A percentile compares a stretch with the other conserved stretches of the same genome.
phyloP scores from a whole-genome alignment of 2,113 vertebrate genomes.

The Chlamydotis undulata region DNA sequence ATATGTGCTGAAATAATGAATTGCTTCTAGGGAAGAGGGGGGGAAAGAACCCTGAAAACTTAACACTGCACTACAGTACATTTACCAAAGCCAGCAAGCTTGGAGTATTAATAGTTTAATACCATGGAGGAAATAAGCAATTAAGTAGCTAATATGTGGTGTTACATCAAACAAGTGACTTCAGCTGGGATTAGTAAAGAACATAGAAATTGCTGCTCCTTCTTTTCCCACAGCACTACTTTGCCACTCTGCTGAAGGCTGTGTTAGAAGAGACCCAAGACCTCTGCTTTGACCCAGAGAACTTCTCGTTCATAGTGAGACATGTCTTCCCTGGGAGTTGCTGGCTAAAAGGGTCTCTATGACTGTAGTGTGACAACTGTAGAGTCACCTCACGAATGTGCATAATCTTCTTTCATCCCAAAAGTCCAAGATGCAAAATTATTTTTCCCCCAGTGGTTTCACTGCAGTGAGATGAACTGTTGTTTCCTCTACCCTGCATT shows the following conservation, averaged over 20 bases:
- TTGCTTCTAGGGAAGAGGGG: not conserved
- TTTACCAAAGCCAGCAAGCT: not conserved
- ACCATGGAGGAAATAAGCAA: not conserved
- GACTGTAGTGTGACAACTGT: accelerated
- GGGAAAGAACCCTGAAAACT: not conserved
- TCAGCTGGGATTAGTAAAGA: not conserved
- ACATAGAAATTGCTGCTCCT: not conserved
- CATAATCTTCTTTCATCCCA: not conserved
- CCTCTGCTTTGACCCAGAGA: not conserved
- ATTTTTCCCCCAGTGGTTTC: not conserved
- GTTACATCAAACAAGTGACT: not conserved
- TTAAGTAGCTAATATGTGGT: not conserved
- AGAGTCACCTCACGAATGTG: accelerated
- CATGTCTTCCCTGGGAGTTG: accelerated
- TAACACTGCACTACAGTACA: not conserved
- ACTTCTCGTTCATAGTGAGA: accelerated
- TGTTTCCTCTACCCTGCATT: not conserved
- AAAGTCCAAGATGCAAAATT: not conserved
- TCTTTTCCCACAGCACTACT: not conserved
- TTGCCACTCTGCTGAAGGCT: not conserved
- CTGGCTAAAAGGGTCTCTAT: not conserved
- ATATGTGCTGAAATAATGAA: not conserved
- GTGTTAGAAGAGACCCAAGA: not conserved
- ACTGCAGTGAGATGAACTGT: not conserved
- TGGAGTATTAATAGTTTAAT: not conserved